Conservation (phyloP, 2,797 vertebrate species). For the Clarias laeviceps region DNA sequence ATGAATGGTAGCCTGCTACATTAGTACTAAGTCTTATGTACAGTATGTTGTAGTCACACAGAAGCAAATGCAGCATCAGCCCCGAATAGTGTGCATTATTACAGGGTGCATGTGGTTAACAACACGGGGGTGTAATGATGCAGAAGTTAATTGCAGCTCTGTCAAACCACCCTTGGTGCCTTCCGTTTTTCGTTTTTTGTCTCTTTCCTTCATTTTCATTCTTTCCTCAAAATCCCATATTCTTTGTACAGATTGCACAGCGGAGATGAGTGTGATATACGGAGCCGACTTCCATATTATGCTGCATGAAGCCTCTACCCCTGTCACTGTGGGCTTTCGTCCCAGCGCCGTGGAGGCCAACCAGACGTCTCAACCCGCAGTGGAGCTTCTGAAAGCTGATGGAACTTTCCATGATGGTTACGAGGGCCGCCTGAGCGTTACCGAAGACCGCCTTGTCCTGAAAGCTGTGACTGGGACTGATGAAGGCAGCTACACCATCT, state of each 20-base stretch:
- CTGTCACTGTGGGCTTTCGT: constrained; percentile 70
- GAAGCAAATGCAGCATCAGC: constrained; percentile 13
- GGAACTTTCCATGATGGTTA: constrained; percentile 53
- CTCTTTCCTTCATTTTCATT: constrained; percentile 14
- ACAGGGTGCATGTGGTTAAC: constrained; percentile 50
- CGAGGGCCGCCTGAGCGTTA: constrained; percentile 61
- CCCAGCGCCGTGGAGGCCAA: constrained; percentile 71
- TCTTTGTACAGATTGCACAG: constrained; percentile 70
- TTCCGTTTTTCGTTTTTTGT: constrained; percentile 39
- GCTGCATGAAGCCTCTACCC: constrained; percentile 49
- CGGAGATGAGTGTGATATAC: constrained; percentile 69
- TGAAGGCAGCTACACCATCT: constrained; percentile 76
- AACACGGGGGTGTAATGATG: constrained; percentile 48
- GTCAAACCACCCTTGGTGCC: constrained; percentile 51
- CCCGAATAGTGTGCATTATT: constrained; percentile 52
- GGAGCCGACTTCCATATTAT: constrained; percentile 67
- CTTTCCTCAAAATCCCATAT: constrained; percentile 12
- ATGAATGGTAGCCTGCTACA: background rate
- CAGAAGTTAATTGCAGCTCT: constrained; percentile 51
- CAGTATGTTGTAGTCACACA: background rate
- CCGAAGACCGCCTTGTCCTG: constrained; percentile 60
- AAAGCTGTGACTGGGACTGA: constrained; percentile 65
- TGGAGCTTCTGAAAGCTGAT: constrained; percentile 60
- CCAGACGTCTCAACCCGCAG: constrained; percentile 67
- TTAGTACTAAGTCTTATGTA: background rate